These are phyloP conservation scores for Bothrops jararaca DNA, from an alignment of 2,113 vertebrate species.

Conservation along the genomic window DNA sequence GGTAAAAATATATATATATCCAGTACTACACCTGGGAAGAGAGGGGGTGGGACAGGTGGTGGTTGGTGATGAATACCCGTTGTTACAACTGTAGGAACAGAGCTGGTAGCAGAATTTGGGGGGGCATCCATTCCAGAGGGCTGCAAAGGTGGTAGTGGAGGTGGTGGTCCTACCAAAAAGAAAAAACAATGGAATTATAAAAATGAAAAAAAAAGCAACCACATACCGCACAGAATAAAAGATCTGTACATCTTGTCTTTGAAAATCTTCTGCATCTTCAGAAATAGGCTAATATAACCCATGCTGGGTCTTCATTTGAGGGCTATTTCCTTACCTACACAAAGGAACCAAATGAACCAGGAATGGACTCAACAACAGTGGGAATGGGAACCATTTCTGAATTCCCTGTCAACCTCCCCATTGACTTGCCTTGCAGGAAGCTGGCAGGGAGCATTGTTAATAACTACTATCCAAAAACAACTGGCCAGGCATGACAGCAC, in stretches of 20 bases:
- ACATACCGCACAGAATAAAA: not conserved
- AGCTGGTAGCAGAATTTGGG: conserved; percentile 91
- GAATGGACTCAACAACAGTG: not conserved
- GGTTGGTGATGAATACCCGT: conserved; percentile 90
- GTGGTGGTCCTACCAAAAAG: conserved; percentile 84
- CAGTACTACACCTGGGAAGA: conserved; percentile 72
- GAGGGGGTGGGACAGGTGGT: conserved; percentile 83
- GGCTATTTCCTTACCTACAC: not conserved
- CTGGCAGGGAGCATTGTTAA: not conserved
- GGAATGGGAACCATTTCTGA: not conserved
- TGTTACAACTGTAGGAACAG: conserved; percentile 92
- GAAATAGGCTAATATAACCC: not conserved
- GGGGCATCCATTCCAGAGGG: conserved; percentile 93
- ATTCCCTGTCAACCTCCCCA: not conserved
- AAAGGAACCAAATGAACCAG: not conserved
- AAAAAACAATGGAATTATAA: conserved; percentile 18
- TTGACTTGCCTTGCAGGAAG: not conserved
- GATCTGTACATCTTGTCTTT: not conserved
- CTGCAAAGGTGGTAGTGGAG: conserved; percentile 90
- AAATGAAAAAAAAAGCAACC: conserved; percentile 41
- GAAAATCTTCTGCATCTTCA: not conserved
- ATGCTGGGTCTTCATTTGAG: not conserved
- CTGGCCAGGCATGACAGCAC: not conserved
- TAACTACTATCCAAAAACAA: not conserved
- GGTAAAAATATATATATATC: not conserved